Evolutionary conservation across 2,888 invertebrate species (phyloP).

Genomic region (Acanthopleura granulata): DNA sequence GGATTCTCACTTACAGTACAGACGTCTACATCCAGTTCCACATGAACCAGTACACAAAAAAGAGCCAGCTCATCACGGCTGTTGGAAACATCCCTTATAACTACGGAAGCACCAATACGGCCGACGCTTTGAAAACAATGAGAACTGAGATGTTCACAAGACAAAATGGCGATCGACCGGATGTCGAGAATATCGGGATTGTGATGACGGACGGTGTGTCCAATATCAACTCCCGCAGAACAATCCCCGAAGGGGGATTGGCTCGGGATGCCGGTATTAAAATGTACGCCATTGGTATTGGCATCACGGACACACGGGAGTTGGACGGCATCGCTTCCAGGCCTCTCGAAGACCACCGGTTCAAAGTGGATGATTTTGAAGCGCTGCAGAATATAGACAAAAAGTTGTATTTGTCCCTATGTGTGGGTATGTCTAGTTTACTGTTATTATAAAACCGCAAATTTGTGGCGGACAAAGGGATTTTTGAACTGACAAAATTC

Average conservation of each 20-base stretch:
- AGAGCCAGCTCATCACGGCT: constrained; percentile 42
- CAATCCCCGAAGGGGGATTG: constrained; percentile 52
- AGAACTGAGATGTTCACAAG: constrained; percentile 46
- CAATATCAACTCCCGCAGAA: constrained; percentile 54
- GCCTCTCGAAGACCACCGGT: constrained; percentile 3
- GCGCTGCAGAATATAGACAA: constrained; percentile 16
- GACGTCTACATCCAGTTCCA: constrained; percentile 44
- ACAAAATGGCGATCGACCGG: constrained; percentile 53
- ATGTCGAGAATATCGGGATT: constrained; percentile 50
- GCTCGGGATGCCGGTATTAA: constrained; percentile 32
- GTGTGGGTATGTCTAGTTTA: constrained; percentile 10
- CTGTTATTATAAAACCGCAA: too few relatives aligned
- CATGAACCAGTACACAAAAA: constrained; percentile 38
- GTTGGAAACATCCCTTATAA: constrained; percentile 48
- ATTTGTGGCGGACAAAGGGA: too few relatives aligned
- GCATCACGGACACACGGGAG: constrained; percentile 21
- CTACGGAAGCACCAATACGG: constrained; percentile 61
- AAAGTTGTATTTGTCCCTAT: not conserved
- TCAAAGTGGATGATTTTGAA: constrained; percentile 12
- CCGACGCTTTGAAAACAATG: constrained; percentile 54
- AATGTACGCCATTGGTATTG: constrained; percentile 41
- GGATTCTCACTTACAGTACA: constrained; percentile 52
- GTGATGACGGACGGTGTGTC: constrained; percentile 62
- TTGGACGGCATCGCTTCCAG: constrained; percentile 7
- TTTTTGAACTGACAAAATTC: too few relatives aligned